Conservation (phyloP, 1,140 invertebrate species). For the Drosophila bocqueti region DNA sequence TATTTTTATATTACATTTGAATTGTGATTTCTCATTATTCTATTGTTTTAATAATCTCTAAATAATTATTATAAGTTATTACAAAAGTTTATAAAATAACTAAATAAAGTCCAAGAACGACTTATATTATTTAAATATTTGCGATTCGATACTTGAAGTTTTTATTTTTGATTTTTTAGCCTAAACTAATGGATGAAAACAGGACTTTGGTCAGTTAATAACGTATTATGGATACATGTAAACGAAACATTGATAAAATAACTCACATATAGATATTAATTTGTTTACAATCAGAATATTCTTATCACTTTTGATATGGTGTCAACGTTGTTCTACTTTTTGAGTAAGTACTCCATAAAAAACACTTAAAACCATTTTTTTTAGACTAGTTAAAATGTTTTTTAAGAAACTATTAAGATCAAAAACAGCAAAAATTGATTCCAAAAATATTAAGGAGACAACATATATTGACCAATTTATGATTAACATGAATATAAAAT, state of each 20-base stretch:
- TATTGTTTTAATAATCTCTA: not conserved
- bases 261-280: constrained; percentile 1
- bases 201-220: constrained; percentile 5
- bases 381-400: not conserved
- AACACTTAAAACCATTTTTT: not conserved
- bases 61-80: not conserved
- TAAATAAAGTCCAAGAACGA: not conserved
- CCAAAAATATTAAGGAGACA: not conserved
- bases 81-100: constrained; percentile 2
- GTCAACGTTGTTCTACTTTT: constrained; percentile 3
- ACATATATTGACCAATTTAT: constrained; percentile 5
- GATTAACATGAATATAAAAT: constrained; percentile 4
- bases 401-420: not conserved
- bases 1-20: constrained; percentile 5
- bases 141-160: not conserved
- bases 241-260: not conserved
- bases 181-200: constrained; percentile 11
- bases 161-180: not conserved
- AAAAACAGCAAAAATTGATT: not conserved
- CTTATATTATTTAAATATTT: not conserved
- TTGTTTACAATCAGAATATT: constrained; percentile 3
- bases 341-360: constrained; percentile 12
- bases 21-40: not conserved
- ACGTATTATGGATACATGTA: not conserved
- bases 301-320: constrained; percentile 10